phyloP scores from a whole-genome alignment of 2,888 invertebrate species.

The Boloria euphrosyne region DNA sequence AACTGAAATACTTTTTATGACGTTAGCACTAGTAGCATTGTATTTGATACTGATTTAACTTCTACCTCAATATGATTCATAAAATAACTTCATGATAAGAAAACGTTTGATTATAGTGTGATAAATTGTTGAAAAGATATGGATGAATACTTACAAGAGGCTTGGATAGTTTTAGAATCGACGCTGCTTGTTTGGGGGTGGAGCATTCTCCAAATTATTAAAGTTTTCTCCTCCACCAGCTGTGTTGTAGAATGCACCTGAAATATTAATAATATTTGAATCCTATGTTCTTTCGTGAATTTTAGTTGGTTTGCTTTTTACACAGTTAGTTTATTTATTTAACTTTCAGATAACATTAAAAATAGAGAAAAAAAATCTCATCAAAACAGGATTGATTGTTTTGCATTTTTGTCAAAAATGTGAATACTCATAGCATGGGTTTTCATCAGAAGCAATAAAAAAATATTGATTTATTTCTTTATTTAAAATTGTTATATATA shows the following conservation, averaged over 20 bases:
- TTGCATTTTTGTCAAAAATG: not conserved
- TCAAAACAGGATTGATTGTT: too few species aligned
- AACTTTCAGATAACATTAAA: too few species aligned
- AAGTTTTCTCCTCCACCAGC: slow-evolving; percentile 41
- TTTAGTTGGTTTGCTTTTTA: too few species aligned
- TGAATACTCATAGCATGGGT: not conserved
- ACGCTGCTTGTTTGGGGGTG: slow-evolving; percentile 54
- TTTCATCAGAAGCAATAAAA: too few species aligned
- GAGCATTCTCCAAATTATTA: slow-evolving; percentile 30
- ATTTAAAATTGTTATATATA: too few species aligned
- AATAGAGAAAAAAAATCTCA: too few species aligned
- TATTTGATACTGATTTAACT: not conserved
- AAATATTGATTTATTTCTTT: too few species aligned
- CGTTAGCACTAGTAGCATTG: not conserved
- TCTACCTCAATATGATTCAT: slow-evolving; percentile 4
- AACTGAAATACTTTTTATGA: too few species aligned
- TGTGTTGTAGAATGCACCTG: slow-evolving; percentile 46
- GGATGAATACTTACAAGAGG: slow-evolving; percentile 66
- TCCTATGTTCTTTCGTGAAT: too few species aligned
- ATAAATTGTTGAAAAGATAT: slow-evolving; percentile 1
- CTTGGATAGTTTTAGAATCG: slow-evolving; percentile 54
- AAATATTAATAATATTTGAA: slow-evolving; percentile 10
- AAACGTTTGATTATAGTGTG: not conserved
- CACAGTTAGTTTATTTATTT: too few species aligned
- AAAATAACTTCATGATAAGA: not conserved